These are phyloP conservation scores for Pagrus major DNA, from an alignment of 2,113 vertebrate genomes.

Conservation along the genomic window DNA sequence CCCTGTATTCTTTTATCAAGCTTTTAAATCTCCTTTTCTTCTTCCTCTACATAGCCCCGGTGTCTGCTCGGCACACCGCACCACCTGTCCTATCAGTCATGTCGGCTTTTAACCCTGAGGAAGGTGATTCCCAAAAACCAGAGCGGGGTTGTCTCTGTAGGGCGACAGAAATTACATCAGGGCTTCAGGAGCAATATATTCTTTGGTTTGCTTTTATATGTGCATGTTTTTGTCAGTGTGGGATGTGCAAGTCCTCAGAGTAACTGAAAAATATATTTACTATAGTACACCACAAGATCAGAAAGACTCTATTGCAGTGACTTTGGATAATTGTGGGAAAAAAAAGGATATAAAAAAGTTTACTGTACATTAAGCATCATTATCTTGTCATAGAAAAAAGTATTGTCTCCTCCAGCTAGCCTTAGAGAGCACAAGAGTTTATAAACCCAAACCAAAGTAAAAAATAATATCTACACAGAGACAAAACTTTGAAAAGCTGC, in stretches of 20 bases:
- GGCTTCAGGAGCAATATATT: slow-evolving; percentile 14
- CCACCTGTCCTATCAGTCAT: slow-evolving; percentile 66
- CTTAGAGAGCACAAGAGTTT: not conserved
- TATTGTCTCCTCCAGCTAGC: not conserved
- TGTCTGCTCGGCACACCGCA: slow-evolving; percentile 18
- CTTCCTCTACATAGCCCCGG: slow-evolving; percentile 14
- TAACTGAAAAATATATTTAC: slow-evolving; percentile 15
- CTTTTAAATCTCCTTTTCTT: slow-evolving; percentile 47
- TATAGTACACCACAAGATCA: not conserved
- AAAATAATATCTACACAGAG: not conserved
- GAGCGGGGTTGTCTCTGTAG: slow-evolving; percentile 10
- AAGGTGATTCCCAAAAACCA: slow-evolving; percentile 24
- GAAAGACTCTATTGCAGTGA: not conserved
- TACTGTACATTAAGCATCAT: not conserved
- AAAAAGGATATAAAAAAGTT: not conserved
- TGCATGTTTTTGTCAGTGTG: slow-evolving; percentile 21
- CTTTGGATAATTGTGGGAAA: not conserved
- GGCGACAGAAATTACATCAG: slow-evolving; percentile 27
- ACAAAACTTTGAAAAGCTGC: not conserved
- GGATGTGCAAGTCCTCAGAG: not conserved
- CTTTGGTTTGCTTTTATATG: slow-evolving; percentile 42
- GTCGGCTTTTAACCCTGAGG: slow-evolving; percentile 45
- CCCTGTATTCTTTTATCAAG: slow-evolving; percentile 58
- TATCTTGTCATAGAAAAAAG: not conserved
- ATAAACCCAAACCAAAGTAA: not conserved